Conservation (phyloP, 2,113 vertebrate species). For the Laticauda laticaudata region DNA sequence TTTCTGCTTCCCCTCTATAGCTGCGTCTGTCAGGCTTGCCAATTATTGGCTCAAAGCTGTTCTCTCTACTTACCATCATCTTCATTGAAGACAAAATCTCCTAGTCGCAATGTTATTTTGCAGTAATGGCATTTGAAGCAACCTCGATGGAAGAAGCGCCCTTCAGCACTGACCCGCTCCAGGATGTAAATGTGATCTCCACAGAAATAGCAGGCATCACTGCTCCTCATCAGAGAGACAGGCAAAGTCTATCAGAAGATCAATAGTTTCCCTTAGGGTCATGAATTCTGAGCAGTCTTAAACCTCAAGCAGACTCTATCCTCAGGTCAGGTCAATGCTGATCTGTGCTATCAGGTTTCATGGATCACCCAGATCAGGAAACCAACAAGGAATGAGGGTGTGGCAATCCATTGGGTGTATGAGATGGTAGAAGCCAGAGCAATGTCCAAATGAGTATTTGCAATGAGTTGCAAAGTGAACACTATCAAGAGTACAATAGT, state of each 20-base stretch:
- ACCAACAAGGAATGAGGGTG: neutral
- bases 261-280: neutral
- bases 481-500: neutral
- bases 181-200: slow-evolving; percentile 80
- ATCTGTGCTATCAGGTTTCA: neutral
- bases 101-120: slow-evolving; percentile 79
- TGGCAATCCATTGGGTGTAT: neutral
- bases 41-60: neutral
- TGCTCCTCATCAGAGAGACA: slow-evolving; percentile 48
- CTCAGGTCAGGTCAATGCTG: neutral
- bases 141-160: slow-evolving; percentile 89
- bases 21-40: neutral
- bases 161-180: slow-evolving; percentile 86
- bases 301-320: neutral
- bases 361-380: neutral
- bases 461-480: neutral
- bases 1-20: neutral
- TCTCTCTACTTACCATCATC: slow-evolving; percentile 71
- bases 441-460: neutral
- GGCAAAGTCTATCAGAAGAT: neutral
- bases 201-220: slow-evolving; percentile 86
- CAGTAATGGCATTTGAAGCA: slow-evolving; percentile 87
- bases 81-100: slow-evolving; percentile 77
- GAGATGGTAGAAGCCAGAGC: neutral
- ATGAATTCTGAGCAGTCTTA: neutral